Percentiles rank a stretch among this genome's conserved stretches.
Conservation (phyloP, 2,113 vertebrate genomes). For the Rhinoptilus africanus region DNA sequence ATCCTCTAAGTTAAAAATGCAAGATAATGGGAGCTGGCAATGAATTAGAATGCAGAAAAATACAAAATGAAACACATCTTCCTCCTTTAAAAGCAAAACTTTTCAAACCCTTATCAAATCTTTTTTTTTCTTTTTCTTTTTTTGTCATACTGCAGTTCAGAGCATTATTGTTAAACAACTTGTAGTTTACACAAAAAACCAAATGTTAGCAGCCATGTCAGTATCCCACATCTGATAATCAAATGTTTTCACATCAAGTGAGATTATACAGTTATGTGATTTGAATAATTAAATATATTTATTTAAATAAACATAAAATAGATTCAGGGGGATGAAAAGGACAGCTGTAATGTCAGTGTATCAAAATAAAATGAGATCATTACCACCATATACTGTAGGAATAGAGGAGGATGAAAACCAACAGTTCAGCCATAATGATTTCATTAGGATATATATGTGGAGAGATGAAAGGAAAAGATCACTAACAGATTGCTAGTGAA, state of each 20-base stretch:
- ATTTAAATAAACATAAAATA: conserved; percentile 61
- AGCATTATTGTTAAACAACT: neutral
- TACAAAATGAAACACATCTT: neutral
- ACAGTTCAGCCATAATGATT: conserved; percentile 70
- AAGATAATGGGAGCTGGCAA: neutral
- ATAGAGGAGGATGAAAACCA: conserved; percentile 59
- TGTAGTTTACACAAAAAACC: conserved; percentile 55
- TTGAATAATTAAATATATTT: conserved; percentile 69
- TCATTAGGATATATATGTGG: conserved; percentile 63
- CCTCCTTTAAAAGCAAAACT: neutral
- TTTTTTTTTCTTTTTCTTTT: neutral
- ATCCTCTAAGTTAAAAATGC: neutral
- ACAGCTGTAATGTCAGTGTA: conserved; percentile 48
- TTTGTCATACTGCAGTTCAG: neutral
- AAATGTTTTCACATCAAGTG: conserved; percentile 3
- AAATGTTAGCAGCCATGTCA: conserved; percentile 39
- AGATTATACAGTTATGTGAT: conserved; percentile 42
- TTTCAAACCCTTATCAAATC: neutral
- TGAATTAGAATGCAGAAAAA: neutral
- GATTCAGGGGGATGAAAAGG: neutral
- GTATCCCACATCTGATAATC: conserved; percentile 36
- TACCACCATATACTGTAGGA: conserved; percentile 51
- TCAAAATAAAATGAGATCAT: conserved; percentile 73
- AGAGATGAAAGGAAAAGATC: conserved; percentile 71
- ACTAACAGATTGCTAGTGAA: conserved; percentile 64